Conservation (phyloP, 2,888 invertebrate species). For the Stenchaetothrips biformis region DNA sequence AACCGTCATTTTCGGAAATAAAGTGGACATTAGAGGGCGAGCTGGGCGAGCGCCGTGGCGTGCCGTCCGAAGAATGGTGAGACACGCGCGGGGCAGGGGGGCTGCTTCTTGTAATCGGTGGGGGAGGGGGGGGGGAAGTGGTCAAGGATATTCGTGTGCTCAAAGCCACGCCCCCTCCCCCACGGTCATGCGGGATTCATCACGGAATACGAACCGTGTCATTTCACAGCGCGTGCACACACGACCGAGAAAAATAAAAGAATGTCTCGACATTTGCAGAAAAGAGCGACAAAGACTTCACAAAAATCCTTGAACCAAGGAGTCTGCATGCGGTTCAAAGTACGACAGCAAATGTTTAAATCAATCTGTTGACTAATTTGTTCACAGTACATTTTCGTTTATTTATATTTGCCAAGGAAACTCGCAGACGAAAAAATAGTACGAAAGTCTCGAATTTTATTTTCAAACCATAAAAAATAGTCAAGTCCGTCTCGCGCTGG, state of each 20-base stretch:
- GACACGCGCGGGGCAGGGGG: too few relatives aligned
- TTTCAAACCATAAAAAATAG: too few relatives aligned
- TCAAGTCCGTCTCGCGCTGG: too few relatives aligned
- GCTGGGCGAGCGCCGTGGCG: neutral
- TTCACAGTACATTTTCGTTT: too few relatives aligned
- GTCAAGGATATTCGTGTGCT: neutral
- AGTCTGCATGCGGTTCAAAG: neutral
- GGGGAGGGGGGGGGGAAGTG: neutral
- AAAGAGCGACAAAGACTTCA: neutral
- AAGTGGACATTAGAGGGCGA: constrained; percentile 10
- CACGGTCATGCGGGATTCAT: neutral
- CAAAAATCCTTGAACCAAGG: too few relatives aligned
- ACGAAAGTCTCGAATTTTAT: too few relatives aligned
- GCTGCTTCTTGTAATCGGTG: neutral
- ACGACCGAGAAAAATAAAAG: neutral
- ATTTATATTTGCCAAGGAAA: too few relatives aligned
- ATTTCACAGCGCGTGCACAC: neutral
- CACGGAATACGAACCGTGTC: neutral
- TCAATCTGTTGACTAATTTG: too few relatives aligned
- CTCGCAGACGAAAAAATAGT: too few relatives aligned
- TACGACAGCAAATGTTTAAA: neutral
- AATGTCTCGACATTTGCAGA: neutral
- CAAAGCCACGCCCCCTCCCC: neutral
- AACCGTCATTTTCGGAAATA: constrained; percentile 21
- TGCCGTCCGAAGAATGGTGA: too few relatives aligned